Percentiles rank a stretch among this genome's conserved stretches.
Evolutionary conservation across 1,140 invertebrate genomes (phyloP).

Genomic region (Branchinecta lynchi): DNA sequence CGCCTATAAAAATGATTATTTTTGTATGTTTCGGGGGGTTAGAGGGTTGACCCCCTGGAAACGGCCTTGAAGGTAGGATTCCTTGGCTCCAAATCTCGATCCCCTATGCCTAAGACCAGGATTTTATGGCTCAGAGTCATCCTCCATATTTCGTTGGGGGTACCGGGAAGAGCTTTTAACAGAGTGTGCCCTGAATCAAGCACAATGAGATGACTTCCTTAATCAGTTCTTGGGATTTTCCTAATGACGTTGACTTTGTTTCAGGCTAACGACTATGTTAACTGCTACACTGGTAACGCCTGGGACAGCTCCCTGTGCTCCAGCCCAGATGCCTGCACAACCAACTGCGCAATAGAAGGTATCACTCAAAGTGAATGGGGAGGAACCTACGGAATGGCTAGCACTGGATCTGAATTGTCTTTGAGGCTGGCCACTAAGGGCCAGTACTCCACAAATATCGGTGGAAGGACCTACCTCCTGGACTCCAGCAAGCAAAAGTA

Average conservation of each 20-base stretch:
- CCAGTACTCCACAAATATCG: conserved; percentile 23
- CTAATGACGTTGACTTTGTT: background rate
- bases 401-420: conserved; percentile 18
- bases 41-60: too few relatives aligned
- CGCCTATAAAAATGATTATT: too few relatives aligned
- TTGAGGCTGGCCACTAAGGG: conserved; percentile 23
- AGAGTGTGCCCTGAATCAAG: too few relatives aligned
- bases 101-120: too few relatives aligned
- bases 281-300: conserved; percentile 23
- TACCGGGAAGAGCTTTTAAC: too few relatives aligned
- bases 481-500: conserved; percentile 21
- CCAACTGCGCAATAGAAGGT: conserved; percentile 24
- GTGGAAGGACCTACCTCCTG: conserved; percentile 23
- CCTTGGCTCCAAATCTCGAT: too few relatives aligned
- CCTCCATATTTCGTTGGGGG: too few relatives aligned
- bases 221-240: too few relatives aligned
- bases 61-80: too few relatives aligned
- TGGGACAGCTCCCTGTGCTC: conserved; percentile 23
- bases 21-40: too few relatives aligned
- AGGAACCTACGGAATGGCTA: conserved; percentile 22
- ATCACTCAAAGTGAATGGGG: conserved; percentile 21
- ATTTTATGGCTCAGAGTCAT: too few relatives aligned
- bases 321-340: conserved; percentile 23
- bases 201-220: too few relatives aligned
- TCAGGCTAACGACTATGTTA: conserved; percentile 19